Base-by-base conservation (phyloP, 37 sponge, comb jelly and placozoan species). In the Halisarca cf. caerulea region DNA sequence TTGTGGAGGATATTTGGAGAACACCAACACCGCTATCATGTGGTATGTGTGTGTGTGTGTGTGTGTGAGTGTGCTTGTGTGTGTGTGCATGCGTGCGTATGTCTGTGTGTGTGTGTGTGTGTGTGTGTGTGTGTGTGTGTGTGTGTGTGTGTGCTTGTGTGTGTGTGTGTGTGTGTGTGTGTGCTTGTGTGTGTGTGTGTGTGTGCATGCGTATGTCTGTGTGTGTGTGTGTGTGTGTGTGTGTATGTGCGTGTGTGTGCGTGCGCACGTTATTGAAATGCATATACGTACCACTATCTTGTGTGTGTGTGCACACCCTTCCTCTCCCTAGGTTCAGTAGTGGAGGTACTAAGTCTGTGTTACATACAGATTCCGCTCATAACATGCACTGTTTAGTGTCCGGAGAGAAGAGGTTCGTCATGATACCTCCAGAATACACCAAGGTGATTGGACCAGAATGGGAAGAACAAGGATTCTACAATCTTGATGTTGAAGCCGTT, bases 281-380 rank as follows among this genome's bases (percentile, higher is more conserved):
- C n/a, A n/a, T n/a, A n/a, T n/a, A n/a, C n/a, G n/a, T n/a, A n/a
- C n/a, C n/a, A n/a, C n/a, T n/a, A n/a, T n/a, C n/a, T n/a, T n/a
- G n/a, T n/a, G n/a, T 23, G 5, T 27, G 5, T n/a, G n/a, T n/a
- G n/a, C n/a, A n/a, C n/a, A n/a, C n/a, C 58, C 90, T 41, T 90
- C 94, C 15, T 74, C 75, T 44, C 33, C 59, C 2, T 71, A 87
- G 88, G 88, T 90, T 94, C 75, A 94, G 94, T 77, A 94, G 89
- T 88, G 94, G 94, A 35, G 94, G 94, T 17, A 94, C 94, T 25
- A 94, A 90, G 77, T 84, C 85, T 24, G 94, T 94, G 32, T 83
- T 94, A 9, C 94, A 94, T 75, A 81, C 88, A 5, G 94, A 94
- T 41, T 66, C 82, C 54, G 62, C 45, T 28, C 88, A 94, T 57